Base-by-base conservation (phyloP, 2,113 vertebrate species). In the Coptodon rendalli region DNA sequence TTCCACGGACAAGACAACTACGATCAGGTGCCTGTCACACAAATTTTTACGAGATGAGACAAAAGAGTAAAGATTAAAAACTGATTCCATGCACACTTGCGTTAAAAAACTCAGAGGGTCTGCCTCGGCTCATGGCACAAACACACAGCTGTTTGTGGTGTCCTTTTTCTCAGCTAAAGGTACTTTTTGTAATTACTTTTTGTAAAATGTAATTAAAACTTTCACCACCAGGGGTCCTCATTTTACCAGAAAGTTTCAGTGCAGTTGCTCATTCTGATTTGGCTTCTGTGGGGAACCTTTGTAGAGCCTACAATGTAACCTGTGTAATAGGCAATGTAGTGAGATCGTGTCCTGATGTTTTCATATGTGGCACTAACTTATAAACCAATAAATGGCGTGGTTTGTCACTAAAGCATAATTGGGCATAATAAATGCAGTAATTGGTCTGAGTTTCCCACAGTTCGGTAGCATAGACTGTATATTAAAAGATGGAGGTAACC, bases 1-100 rank as follows among this genome's bases (percentile, higher is more conserved):
- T 99, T 99, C 95, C 99, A 99, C 0, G 98, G 99, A 52, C 99
- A 99, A 92, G 99, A 99, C 97, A 99, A 99, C 95, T 99, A 99
- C 27, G 99, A 99, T 92, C 98, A 99, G 98, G 98, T 99, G 94
- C 92, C 5, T n/a, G 7, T 10, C 5, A 56, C 80, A 53, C 17
- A 0, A 8, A 4, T 50, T 13, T 50, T 50, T 50, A n/a, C 1
- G 16, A 50, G 43, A 50, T 19, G 1, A 27, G 9, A 48, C 24
- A 29, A 76, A 27, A 29, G 14, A 17, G 40, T 11, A 76, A 76
- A 76, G 24, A 19, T 19, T 2, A 29, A 48, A 48, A 76, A 76
- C 24, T 31, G 24, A 31, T 76, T 76, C 45, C 71, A 78, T 50
- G 9, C 14, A 50, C 22, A 45, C 43, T 0, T 50, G 24, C 4